Evolutionary conservation across 2,888 invertebrate species (phyloP), one percentile per base, ranked within the genome.

Genomic region (Callinectes sapidus): DNA sequence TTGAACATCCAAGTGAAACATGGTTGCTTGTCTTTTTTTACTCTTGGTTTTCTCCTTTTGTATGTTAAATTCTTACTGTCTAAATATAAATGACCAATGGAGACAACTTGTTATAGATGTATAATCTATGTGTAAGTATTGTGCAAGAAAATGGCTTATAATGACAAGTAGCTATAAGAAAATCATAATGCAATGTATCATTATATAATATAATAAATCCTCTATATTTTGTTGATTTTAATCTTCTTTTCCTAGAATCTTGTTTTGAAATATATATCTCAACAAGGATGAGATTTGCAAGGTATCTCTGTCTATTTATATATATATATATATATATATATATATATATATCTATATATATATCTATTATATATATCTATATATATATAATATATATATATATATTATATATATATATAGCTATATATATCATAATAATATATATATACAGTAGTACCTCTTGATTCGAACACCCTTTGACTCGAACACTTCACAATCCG

Each of bases 1-100:
- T 99, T 61, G 97, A 96, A 96, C 92, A 96, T 96, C 94, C 97
- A 97, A 95, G 97, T 99, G 95, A 99, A 99, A 0, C 98, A 97
- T 95, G 99, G 99, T 96, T 99, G 99, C 94, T 88, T 28, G 18
- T 32, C n/a, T 99, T 23, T 61, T 61, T 61, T 23, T 61, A 23
- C 13, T 32, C 32, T 35, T 18, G 1, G n/a, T 86, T 35, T 18
- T 48, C 86, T 86, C 2, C 23, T 14, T 32, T 39, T 87, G 42
- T 42, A 87, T 87, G 48, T 35, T 42, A 5, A 42, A 42, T 10
- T 87, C 48, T 48, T 18, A 28, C 14, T 14, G 54, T 87, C 54
- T 89, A 89, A 54, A 32, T 32, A 61, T 61, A 61, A 5, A 61
- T 61, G 61, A 23, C 61, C 61, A 61, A 61, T 61, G 61, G 61